phyloP scores from a whole-genome alignment of 92 coral and sea anemone genomes.

The Epizoanthus fatuus region DNA sequence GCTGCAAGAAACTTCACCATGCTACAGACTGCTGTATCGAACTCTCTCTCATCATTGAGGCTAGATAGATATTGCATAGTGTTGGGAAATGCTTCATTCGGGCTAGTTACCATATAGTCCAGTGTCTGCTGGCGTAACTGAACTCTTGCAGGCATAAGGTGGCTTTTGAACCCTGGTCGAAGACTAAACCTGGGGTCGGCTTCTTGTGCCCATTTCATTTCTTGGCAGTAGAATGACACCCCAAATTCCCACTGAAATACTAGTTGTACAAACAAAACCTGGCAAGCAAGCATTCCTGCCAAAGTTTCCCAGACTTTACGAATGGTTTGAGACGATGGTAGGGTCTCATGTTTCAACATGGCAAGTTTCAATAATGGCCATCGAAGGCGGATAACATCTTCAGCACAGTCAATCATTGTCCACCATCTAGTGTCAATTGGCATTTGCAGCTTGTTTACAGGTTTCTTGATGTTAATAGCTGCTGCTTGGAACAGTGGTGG shows the following conservation, averaged over 20 bases:
- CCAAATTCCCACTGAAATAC: slow-evolving; percentile 2
- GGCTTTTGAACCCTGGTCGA: slow-evolving; percentile 1
- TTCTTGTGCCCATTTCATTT: slow-evolving; percentile 8
- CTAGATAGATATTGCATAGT: background rate
- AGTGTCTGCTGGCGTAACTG: slow-evolving; percentile 3
- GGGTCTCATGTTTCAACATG: background rate
- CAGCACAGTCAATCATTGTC: slow-evolving; percentile 3
- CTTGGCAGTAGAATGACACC: background rate
- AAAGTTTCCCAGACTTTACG: background rate
- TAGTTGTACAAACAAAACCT: background rate
- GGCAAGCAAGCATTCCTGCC: slow-evolving; percentile 8
- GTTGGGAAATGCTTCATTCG: background rate
- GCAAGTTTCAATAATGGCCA: slow-evolving; percentile 6
- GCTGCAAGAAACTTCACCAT: background rate
- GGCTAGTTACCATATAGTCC: background rate
- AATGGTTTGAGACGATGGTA: background rate
- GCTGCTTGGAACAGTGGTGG: background rate
- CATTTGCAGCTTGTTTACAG: background rate
- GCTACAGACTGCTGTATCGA: background rate
- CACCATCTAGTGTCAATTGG: slow-evolving; percentile 7
- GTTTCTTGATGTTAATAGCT: background rate
- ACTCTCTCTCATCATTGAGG: background rate
- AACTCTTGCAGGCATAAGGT: slow-evolving; percentile 7
- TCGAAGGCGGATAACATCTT: slow-evolving; percentile 1
- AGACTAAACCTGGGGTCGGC: background rate